These are phyloP conservation scores for Drosophila willistoni DNA, from an alignment of 1,140 invertebrate genomes.

Conservation along the genomic window DNA sequence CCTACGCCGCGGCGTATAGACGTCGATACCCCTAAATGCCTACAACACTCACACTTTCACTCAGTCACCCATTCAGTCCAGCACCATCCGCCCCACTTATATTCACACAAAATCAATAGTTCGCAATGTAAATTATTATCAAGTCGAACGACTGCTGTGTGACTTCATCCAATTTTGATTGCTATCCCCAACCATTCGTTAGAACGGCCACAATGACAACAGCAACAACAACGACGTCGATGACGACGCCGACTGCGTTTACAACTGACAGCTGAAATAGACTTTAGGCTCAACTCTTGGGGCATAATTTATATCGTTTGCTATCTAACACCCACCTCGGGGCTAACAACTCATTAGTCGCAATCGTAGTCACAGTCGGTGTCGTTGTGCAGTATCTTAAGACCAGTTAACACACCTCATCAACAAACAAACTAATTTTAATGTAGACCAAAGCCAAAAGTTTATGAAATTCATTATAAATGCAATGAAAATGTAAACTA, in stretches of 20 bases:
- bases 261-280: conserved; percentile 45
- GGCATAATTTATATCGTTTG: conserved; percentile 68
- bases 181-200: background rate
- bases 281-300: conserved; percentile 34
- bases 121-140: conserved; percentile 77
- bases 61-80: background rate
- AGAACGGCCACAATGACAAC: background rate
- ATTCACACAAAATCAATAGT: conserved; percentile 67
- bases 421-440: conserved; percentile 14
- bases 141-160: conserved; percentile 46
- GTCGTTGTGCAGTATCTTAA: conserved; percentile 49
- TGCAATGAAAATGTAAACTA: background rate
- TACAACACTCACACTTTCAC: background rate
- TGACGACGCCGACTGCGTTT: too few relatives aligned
- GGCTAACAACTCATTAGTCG: conserved; percentile 50
- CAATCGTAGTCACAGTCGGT: conserved; percentile 28
- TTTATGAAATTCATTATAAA: conserved; percentile 21
- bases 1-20: background rate
- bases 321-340: conserved; percentile 40
- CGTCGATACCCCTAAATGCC: background rate
- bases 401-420: conserved; percentile 39
- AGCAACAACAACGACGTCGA: background rate
- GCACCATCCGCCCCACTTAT: background rate
- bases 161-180: conserved; percentile 67
- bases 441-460: conserved; percentile 13